A percentile compares a stretch with the other conserved stretches of the same genome.
Conservation (phyloP, 2,113 vertebrate species). For the Leptobrachium ailaonicum region DNA sequence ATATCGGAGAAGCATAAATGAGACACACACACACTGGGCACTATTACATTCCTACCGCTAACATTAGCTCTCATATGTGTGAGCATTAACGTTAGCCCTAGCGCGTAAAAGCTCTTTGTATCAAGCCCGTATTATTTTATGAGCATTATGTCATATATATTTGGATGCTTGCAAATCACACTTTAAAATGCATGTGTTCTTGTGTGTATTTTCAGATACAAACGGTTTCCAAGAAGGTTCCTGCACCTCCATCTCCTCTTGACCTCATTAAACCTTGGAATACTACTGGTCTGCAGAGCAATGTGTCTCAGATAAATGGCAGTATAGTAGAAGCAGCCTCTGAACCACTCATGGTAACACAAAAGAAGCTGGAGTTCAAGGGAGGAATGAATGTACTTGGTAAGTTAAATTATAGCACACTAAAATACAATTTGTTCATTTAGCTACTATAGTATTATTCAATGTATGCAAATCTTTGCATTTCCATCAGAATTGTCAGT, state of each 20-base stretch:
- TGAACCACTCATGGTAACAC: constrained; percentile 62
- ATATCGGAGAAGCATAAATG: too few relatives aligned
- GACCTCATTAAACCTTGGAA: constrained; percentile 58
- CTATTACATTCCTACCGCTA: too few relatives aligned
- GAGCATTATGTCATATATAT: too few relatives aligned
- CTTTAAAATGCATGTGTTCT: neutral
- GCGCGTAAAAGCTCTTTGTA: too few relatives aligned
- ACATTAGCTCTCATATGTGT: too few relatives aligned
- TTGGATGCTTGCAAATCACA: neutral
- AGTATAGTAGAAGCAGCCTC: constrained; percentile 22
- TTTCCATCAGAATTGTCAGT: too few relatives aligned
- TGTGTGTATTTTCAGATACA: constrained; percentile 65
- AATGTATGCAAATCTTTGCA: too few relatives aligned
- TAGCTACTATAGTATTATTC: too few relatives aligned
- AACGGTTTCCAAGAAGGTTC: constrained; percentile 71
- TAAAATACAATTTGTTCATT: too few relatives aligned
- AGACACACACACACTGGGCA: too few relatives aligned
- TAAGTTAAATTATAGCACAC: constrained; percentile 53
- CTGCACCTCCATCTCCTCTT: constrained; percentile 42
- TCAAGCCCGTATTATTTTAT: too few relatives aligned
- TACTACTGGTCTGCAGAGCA: constrained; percentile 18
- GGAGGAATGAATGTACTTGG: constrained; percentile 83
- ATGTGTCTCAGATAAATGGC: constrained; percentile 44
- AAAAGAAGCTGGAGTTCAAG: constrained; percentile 76
- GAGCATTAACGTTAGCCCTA: too few relatives aligned